A percentile compares a stretch with the other conserved stretches of the same genome.
phyloP scores from a whole-genome alignment of 2,113 vertebrate genomes.

The Tetrax tetrax region DNA sequence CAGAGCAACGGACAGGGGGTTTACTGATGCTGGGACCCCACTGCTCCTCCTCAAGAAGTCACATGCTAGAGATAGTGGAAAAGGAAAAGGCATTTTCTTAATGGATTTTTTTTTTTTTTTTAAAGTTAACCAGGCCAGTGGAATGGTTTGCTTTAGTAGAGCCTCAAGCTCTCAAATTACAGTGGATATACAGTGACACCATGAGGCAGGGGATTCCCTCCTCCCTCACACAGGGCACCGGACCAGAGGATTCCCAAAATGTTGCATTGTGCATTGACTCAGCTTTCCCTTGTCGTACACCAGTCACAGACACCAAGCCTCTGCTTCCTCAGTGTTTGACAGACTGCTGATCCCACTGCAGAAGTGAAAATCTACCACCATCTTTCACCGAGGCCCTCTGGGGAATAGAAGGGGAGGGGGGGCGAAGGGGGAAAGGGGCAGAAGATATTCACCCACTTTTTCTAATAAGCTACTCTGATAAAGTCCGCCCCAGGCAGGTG shows the following conservation, averaged over 20 bases:
- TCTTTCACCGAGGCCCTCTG: neutral
- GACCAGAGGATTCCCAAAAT: neutral
- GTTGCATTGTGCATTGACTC: neutral
- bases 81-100: constrained; percentile 18
- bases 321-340: neutral
- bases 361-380: neutral
- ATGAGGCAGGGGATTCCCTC: neutral
- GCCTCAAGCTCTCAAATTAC: neutral
- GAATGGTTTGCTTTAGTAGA: neutral
- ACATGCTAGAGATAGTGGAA: neutral
- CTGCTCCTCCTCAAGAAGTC: constrained; percentile 30
- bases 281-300: neutral
- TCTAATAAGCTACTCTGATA: neutral
- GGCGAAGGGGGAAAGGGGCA: too few species aligned
- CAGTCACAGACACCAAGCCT: neutral
- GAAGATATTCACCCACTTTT: neutral
- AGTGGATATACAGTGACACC: neutral
- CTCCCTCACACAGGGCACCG: neutral
- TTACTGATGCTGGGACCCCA: neutral
- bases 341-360: neutral
- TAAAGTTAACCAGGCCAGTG: neutral
- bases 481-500: neutral
- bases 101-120: neutral
- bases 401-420: neutral
- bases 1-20: neutral